Base-by-base conservation (phyloP, 1,140 invertebrate genomes). In the Euwallacea similis region DNA sequence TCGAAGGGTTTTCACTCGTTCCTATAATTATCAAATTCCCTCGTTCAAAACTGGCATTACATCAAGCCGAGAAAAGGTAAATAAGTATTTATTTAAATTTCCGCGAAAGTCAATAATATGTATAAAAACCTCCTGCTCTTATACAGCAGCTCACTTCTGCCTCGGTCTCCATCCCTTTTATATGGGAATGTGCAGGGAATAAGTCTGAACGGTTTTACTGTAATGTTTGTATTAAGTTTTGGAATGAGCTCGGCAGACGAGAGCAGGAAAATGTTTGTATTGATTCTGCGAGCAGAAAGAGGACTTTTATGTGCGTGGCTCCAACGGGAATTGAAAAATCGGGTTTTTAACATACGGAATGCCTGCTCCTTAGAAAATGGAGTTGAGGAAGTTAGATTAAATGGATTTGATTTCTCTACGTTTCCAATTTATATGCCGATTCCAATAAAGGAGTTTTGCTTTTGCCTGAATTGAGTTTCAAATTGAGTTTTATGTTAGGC, bases 181-280 rank as follows among this genome's bases (percentile, higher is more conserved):
- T 66, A 46, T 41, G 64, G 11, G 66, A 60, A 53, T 61, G 56
- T 69, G 56, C 56, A 50, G 44, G 66, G 59, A 69, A 69, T 69
- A 69, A 61, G 58, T 61, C 66, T 58, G 64, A 69, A 69, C 65
- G 65, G 65, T 60, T 67, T 60, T 60, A 67, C 66, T 69, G 58
- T 54, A 55, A 69, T 69, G 66, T 69, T 69, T 69, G 66, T 69
- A 69, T 69, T 69, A 69, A 69, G 66, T 69, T 62, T 62, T 42
- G 56, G 54, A 69, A 69, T 67, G 62, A 65, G 62, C 46, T 65
- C 47, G 15, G 62, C 44, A 54, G 44, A 33, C 33, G 47, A 60
- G 66, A 61, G 59, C 56, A 61, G n/a, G 66, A 60, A 62, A 62
- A 69, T 69, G 56, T 69, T 69, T 69, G 66, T 69, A 69, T 69